These are phyloP conservation scores for Lepus timidus DNA, from an alignment of 2,113 vertebrate genomes.

Conservation along the genomic window DNA sequence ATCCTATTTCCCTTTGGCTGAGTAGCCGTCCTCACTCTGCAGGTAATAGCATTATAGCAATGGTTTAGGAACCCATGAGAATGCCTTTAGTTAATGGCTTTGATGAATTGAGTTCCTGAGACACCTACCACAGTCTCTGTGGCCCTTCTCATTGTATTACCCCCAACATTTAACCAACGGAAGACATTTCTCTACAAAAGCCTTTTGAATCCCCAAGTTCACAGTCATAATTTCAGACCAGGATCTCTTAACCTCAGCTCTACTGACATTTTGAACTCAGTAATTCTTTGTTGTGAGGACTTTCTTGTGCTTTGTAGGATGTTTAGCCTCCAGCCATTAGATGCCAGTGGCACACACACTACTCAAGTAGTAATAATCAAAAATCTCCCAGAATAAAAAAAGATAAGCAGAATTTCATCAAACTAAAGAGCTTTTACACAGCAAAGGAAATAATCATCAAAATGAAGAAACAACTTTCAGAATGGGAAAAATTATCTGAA, in stretches of 20 bases:
- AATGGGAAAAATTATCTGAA: too few relatives aligned
- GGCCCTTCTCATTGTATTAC: background rate
- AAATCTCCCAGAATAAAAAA: background rate
- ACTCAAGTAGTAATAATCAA: background rate
- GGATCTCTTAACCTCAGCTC: background rate
- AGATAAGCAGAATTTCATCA: too few relatives aligned
- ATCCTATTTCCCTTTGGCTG: background rate
- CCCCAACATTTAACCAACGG: background rate
- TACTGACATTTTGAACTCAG: background rate
- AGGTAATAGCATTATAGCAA: background rate
- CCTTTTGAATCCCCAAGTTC: background rate
- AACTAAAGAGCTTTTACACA: too few relatives aligned
- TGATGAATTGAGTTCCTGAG: background rate
- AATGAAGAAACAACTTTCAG: too few relatives aligned
- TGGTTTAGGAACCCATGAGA: background rate
- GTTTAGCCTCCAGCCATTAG: too few relatives aligned
- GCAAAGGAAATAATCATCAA: too few relatives aligned
- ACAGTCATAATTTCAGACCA: background rate
- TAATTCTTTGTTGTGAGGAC: too few relatives aligned
- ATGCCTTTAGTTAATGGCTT: background rate
- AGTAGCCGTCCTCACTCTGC: background rate
- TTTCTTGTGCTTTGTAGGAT: too few relatives aligned
- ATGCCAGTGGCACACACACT: too few relatives aligned
- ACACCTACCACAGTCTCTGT: background rate
- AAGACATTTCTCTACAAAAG: background rate